Base-by-base conservation (phyloP, 1,140 invertebrate species). In the Pararge aegeria region DNA sequence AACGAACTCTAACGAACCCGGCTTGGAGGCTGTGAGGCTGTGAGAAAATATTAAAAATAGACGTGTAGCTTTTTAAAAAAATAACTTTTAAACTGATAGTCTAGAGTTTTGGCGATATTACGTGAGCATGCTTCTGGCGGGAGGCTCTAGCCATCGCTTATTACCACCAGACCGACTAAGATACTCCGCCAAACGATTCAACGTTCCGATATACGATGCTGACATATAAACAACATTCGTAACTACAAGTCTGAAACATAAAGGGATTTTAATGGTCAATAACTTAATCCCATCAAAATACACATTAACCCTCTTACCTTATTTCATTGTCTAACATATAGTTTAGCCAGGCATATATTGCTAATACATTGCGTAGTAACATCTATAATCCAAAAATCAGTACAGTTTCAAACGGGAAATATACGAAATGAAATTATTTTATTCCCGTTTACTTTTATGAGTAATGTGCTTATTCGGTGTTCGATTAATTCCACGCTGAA, bases 281-380 rank as follows among this genome's bases (percentile, higher is more conserved):
- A 44, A 46, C 18, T 51, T 27, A 38, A n/a, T 15, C 18, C 16
- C 49, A 52, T 60, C 29, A 60, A 60, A 60, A 34, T 37, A 53
- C 44, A 37, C 13, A 53, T 24, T 60, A 53, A 51, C 48, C 15
- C 44, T 38, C 34, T 44, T 53, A 46, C 20, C 38, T 52, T 44
- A 52, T 49, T 34, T 20, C 13, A 40, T 48, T 42, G 27, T 20
- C 40, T 53, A 55, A 49, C 55, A 42, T 42, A 15, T 10, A 15
- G 4, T 1, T n/a, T 9, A 12, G 3, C 10, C 7, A 34, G 30
- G 0, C 12, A 1, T 34, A 34, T 12, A 3, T 34, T 7, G 10
- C 7, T 12, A 34, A 34, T 12, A 34, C 30, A 34, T 34, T 34
- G 30, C 30, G 30, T 34, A 12, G 3, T 34, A 34, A 12, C 9